These are phyloP conservation scores for Cyprinodon variegatus DNA, from an alignment of 2,113 vertebrate genomes.

Conservation along the genomic window DNA sequence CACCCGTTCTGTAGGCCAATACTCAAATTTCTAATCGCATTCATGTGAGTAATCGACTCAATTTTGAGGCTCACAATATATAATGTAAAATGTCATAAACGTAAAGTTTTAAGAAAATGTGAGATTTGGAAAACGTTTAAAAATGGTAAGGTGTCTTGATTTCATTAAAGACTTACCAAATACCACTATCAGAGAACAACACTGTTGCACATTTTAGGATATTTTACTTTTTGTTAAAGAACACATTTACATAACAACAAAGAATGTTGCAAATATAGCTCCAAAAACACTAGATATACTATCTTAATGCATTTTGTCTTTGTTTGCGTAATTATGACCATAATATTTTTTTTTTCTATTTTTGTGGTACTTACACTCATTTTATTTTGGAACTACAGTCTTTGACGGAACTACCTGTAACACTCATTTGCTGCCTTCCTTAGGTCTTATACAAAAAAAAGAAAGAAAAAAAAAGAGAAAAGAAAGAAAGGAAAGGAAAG, in stretches of 20 bases:
- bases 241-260: neutral
- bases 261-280: neutral
- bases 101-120: neutral
- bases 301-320: neutral
- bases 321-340: neutral
- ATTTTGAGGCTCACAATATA: too few relatives aligned
- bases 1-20: neutral
- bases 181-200: neutral
- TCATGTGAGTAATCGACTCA: too few relatives aligned
- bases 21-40: too few relatives aligned
- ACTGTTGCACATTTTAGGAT: neutral
- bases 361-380: conserved; percentile 55
- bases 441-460: conserved; percentile 53
- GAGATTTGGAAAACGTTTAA: conserved; percentile 49
- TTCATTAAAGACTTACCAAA: neutral
- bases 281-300: neutral
- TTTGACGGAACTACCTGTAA: conserved; percentile 70
- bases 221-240: neutral
- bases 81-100: neutral
- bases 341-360: neutral
- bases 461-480: conserved; percentile 58
- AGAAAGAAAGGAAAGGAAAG: conserved; percentile 33
- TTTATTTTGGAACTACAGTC: conserved; percentile 53
- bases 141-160: conserved; percentile 23
- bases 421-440: conserved; percentile 72